A percentile compares a stretch with the other conserved stretches of the same genome.
phyloP scores from a whole-genome alignment of 1,140 invertebrate species.

The Grapholita molesta region DNA sequence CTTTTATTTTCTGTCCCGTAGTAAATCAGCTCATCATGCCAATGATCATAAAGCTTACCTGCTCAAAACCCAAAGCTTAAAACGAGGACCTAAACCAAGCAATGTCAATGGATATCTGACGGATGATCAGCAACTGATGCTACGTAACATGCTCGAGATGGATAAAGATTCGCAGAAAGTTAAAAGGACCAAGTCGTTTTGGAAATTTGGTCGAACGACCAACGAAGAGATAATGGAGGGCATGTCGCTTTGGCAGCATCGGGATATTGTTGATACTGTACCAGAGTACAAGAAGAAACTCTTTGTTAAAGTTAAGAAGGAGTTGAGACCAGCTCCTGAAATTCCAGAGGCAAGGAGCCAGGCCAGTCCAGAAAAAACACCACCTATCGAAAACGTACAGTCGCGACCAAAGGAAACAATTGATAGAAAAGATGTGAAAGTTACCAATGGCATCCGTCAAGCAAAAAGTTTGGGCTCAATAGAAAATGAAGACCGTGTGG shows the following conservation, averaged over 20 bases:
- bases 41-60: constrained; percentile 81
- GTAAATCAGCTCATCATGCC: constrained; percentile 71
- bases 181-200: constrained; percentile 90
- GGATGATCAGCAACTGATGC: constrained; percentile 75
- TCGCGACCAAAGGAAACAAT: constrained; percentile 71
- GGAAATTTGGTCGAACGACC: constrained; percentile 86
- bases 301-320: constrained; percentile 71
- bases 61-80: constrained; percentile 69
- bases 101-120: constrained; percentile 78
- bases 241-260: constrained; percentile 91
- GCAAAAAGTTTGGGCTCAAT: constrained; percentile 74
- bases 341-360: constrained; percentile 61
- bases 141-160: constrained; percentile 74
- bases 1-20: constrained; percentile 62
- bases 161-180: constrained; percentile 79
- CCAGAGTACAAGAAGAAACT: constrained; percentile 77
- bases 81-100: constrained; percentile 67
- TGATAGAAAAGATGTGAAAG: constrained; percentile 71
- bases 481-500: constrained; percentile 60
- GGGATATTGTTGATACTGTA: constrained; percentile 86
- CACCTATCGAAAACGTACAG: constrained; percentile 49
- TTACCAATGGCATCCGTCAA: constrained; percentile 68
- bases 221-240: constrained; percentile 87
- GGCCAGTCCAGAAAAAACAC: constrained; percentile 57
- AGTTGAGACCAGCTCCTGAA: constrained; percentile 59